Conservation (phyloP, 2,797 vertebrate genomes). For the Dallia pectoralis region DNA sequence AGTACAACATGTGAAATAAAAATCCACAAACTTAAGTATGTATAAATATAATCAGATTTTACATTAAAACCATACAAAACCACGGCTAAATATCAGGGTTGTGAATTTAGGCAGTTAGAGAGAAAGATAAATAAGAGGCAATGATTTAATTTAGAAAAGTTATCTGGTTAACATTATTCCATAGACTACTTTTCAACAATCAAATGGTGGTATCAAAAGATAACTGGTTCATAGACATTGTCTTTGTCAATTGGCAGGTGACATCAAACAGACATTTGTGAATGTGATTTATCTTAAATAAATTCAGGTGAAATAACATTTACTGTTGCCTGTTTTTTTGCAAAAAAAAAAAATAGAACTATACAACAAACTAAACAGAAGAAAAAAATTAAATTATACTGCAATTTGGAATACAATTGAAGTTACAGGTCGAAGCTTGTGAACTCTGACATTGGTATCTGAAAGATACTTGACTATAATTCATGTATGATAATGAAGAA, state of each 20-base stretch:
- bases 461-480: conserved; percentile 23
- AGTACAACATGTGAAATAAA: conserved; percentile 75
- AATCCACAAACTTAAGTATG: conserved; percentile 56
- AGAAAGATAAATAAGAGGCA: conserved; percentile 15
- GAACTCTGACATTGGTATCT: conserved; percentile 27
- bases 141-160: conserved; percentile 23
- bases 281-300: neutral
- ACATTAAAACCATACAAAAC: conserved; percentile 72
- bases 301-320: neutral
- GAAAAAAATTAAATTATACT: neutral
- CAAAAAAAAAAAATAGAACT: conserved; percentile 37
- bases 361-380: neutral
- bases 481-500: conserved; percentile 32
- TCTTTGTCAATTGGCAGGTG: conserved; percentile 12
- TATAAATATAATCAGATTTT: conserved; percentile 76
- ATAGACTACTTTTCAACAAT: conserved; percentile 36
- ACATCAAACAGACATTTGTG: neutral
- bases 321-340: conserved; percentile 34
- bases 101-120: conserved; percentile 28
- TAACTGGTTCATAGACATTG: conserved; percentile 18
- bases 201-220: conserved; percentile 34
- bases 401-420: neutral
- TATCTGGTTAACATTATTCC: conserved; percentile 7
- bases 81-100: conserved; percentile 51
- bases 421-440: conserved; percentile 1